Evolutionary conservation across 2,797 vertebrate species (phyloP).

Genomic region (Urophycis tenuis): DNA sequence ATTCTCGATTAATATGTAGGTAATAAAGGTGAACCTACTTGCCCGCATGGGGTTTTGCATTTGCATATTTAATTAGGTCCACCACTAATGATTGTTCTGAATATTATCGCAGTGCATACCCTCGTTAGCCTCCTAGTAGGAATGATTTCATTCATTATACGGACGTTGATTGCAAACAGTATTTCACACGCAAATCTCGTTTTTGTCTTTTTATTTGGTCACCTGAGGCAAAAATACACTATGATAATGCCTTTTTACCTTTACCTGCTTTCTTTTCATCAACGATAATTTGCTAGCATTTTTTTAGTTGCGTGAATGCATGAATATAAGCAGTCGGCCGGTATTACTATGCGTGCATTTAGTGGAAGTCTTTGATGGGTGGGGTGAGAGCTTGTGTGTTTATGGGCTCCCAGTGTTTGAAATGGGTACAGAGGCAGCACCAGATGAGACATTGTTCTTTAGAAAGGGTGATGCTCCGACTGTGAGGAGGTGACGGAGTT

Average conservation of each 20-base stretch:
- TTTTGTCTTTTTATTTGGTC: not conserved
- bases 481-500: not conserved
- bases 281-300: not conserved
- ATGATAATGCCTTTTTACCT: not conserved
- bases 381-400: not conserved
- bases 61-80: constrained; percentile 4
- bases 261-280: not conserved
- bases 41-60: not conserved
- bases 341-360: not conserved
- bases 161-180: not conserved
- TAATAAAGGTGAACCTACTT: not conserved
- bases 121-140: not conserved
- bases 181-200: not conserved
- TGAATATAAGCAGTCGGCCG: not conserved
- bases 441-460: not conserved
- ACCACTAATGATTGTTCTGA: not conserved
- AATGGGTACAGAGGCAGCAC: not conserved
- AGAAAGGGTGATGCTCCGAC: not conserved
- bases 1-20: constrained; percentile 2
- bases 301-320: not conserved
- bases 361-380: not conserved
- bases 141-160: not conserved
- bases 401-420: not conserved
- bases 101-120: not conserved
- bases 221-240: not conserved